Conservation (phyloP, 2,888 invertebrate genomes). For the Scaptomyza caliginosa region DNA sequence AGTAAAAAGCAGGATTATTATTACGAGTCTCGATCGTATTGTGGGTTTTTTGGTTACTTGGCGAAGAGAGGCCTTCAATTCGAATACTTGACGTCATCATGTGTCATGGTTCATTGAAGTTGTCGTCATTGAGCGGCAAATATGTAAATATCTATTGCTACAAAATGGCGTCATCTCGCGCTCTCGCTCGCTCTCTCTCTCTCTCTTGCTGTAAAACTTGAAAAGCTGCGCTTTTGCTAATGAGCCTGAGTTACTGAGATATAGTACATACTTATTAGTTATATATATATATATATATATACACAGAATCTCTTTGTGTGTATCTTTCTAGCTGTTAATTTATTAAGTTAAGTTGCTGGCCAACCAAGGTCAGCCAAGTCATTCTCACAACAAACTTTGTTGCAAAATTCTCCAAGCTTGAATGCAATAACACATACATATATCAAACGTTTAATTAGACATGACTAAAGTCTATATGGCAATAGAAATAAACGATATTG, state of each 20-base stretch:
- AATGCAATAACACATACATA: slow-evolving; percentile 54
- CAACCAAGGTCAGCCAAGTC: slow-evolving; percentile 54
- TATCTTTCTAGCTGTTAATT: slow-evolving; percentile 4
- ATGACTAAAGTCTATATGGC: slow-evolving; percentile 23
- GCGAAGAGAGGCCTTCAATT: slow-evolving; percentile 6
- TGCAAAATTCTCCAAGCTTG: slow-evolving; percentile 56
- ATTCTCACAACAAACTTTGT: slow-evolving; percentile 19
- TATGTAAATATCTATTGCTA: slow-evolving; percentile 43
- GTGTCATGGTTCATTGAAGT: slow-evolving; percentile 52
- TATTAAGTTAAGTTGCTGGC: slow-evolving; percentile 54
- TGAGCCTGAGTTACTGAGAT: slow-evolving; percentile 64
- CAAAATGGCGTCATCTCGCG: slow-evolving; percentile 68
- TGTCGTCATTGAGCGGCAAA: slow-evolving; percentile 38
- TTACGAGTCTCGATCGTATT: slow-evolving; percentile 35
- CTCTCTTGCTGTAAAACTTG: slow-evolving; percentile 14
- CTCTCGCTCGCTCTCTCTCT: neutral
- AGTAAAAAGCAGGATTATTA: slow-evolving; percentile 41
- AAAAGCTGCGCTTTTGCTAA: slow-evolving; percentile 50
- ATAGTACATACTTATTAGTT: neutral
- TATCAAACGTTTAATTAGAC: slow-evolving; percentile 40
- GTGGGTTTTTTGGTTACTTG: neutral
- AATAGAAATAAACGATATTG: slow-evolving; percentile 19
- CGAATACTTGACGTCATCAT: slow-evolving; percentile 7
- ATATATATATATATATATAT: slow-evolving; percentile 13
- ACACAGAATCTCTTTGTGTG: slow-evolving; percentile 35